Conservation (phyloP, 2,888 invertebrate species). For the Idaea aversata region DNA sequence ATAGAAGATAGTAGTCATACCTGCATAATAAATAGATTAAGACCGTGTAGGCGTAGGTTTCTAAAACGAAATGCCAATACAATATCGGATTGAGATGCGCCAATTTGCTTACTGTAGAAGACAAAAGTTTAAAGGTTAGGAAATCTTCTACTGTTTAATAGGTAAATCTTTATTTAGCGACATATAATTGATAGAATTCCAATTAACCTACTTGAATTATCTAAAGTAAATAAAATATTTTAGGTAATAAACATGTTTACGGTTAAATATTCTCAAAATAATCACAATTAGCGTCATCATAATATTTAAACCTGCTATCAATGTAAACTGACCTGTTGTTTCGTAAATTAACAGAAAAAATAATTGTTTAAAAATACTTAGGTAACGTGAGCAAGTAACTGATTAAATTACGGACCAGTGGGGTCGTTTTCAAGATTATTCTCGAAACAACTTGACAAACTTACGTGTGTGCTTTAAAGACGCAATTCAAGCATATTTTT, state of each 20-base stretch:
- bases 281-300: neutral
- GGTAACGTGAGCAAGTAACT: neutral
- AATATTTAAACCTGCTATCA: slow-evolving; percentile 1
- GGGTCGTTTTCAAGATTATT: too few relatives aligned
- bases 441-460: too few relatives aligned
- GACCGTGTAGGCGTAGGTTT: neutral
- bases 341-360: neutral
- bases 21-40: neutral
- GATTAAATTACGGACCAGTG: neutral
- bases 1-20: neutral
- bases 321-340: neutral
- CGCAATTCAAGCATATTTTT: too few relatives aligned
- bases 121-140: neutral
- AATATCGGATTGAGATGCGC: neutral
- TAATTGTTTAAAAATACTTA: neutral
- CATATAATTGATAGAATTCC: neutral
- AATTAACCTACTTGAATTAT: too few relatives aligned
- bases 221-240: neutral
- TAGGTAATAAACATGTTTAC: neutral
- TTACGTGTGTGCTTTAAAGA: too few relatives aligned
- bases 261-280: neutral
- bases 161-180: neutral
- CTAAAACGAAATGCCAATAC: neutral
- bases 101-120: neutral
- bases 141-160: neutral